Base-by-base conservation (phyloP, 2,888 invertebrate genomes). In the Leptarthrus brevirostris region DNA sequence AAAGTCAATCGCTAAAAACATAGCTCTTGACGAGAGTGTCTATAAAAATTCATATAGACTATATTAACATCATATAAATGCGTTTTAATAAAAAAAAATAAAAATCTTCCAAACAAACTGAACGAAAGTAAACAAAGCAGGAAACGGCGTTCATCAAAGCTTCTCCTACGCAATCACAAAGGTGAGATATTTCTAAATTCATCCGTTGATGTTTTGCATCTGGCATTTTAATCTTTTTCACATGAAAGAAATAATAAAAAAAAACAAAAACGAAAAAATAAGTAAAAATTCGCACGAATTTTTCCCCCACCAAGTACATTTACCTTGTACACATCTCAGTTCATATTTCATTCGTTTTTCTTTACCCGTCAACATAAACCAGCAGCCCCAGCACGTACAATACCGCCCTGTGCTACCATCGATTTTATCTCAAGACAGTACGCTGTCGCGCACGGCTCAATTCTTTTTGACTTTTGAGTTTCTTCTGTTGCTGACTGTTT, bases 311-410 rank as follows among this genome's bases (percentile, higher is more conserved):
- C 30, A 30, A 30, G 56, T 56, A 30, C 58, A 58, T 26, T 18
- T 36, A 56, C 4, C n/a, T 26, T 22, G 24, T 26, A 24, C 10
- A 54, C 16, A 30, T 24, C n/a, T n/a, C 8, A 0, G 30, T 14
- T 16, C 58, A 58, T 58, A 58, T 58, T 20, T 58, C 36, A 58
- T 58, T n/a, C 26, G 58, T 40, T 58, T 18, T 36, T 58, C n/a
- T 18, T 16, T 6, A n/a, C 18, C 16, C 20, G 34, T 58, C 58
- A 36, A 30, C 56, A 5, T n/a, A 12, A 26, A 54, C n/a, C 18
- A 10, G 34, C 12, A 24, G 24, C 54, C 4, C 6, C 16, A 34
- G 34, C 58, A 58, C 36, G 58, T 58, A 49, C 36, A 5, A 10
- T 20, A 58, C 36, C 36, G 36, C 58, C 12, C 18, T 20, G 8